Conservation (phyloP, 2,113 vertebrate genomes). For the Nyctibius bracteatus region DNA sequence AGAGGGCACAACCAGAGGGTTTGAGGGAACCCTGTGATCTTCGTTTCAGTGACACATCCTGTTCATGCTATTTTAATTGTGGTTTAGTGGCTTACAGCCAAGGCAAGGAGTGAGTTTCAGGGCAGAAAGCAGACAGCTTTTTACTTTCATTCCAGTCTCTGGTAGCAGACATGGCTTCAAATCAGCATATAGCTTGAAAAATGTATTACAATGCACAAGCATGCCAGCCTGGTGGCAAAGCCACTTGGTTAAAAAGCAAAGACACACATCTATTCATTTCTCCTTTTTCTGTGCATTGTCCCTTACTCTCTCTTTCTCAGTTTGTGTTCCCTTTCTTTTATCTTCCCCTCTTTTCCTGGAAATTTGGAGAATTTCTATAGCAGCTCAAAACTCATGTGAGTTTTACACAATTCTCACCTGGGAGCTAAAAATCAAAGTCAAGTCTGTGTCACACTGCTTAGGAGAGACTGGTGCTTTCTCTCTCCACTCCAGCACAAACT, state of each 20-base stretch:
- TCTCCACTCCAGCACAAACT: not conserved
- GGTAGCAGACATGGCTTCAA: not conserved
- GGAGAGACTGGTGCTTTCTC: not conserved
- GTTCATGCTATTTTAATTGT: constrained; percentile 45
- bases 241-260: not conserved
- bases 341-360: not conserved
- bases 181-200: not conserved
- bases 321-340: not conserved
- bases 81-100: constrained; percentile 6
- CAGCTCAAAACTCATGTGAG: not conserved
- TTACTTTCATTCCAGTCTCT: not conserved
- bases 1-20: not conserved
- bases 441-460: not conserved
- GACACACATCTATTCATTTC: not conserved
- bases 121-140: constrained; percentile 32
- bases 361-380: not conserved
- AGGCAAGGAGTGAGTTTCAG: not conserved
- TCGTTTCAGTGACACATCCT: not conserved
- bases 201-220: not conserved
- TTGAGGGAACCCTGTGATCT: constrained; percentile 15
- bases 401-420: not conserved
- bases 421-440: not conserved
- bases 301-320: not conserved
- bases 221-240: not conserved
- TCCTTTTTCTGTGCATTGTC: not conserved